Percentiles rank a stretch among this genome's conserved stretches.
Evolutionary conservation across 2,888 invertebrate genomes (phyloP).

Genomic region (Axea sp.): DNA sequence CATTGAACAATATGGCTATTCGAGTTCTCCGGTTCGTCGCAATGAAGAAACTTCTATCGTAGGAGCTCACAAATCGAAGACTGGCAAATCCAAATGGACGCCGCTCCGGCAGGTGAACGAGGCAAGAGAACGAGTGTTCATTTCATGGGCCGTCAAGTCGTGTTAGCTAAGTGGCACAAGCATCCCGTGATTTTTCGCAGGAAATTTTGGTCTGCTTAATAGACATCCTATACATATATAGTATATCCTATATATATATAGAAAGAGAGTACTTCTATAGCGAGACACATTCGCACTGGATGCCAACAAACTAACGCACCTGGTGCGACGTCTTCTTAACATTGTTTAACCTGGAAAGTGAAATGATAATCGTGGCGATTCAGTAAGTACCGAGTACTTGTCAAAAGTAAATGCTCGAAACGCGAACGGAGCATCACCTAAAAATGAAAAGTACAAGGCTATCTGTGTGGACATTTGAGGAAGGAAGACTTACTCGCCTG

Average conservation of each 20-base stretch:
- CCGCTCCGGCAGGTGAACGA: conserved; percentile 32
- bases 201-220: conserved; percentile 75
- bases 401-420: conserved; percentile 11
- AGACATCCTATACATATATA: conserved; percentile 69
- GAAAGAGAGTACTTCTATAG: conserved; percentile 32
- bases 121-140: conserved; percentile 73
- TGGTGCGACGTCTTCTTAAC: too few relatives aligned
- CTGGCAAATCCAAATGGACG: too few relatives aligned
- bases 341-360: background rate
- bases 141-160: conserved; percentile 78
- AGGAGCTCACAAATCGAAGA: conserved; percentile 28
- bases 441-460: conserved; percentile 68
- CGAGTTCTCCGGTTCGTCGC: conserved; percentile 1
- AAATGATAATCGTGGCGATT: conserved; percentile 5
- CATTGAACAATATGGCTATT: background rate
- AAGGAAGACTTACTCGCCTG: conserved; percentile 66
- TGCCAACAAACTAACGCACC: background rate
- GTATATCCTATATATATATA: too few relatives aligned
- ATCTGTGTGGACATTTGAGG: conserved; percentile 68
- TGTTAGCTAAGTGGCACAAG: conserved; percentile 74
- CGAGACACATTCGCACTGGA: conserved; percentile 29
- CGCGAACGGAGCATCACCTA: conserved; percentile 65
- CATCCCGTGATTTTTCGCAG: conserved; percentile 74
- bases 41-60: conserved; percentile 20
- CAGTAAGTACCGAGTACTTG: conserved; percentile 5